Percentiles rank a stretch among this genome's conserved stretches.
phyloP scores from a whole-genome alignment of 2,888 invertebrate genomes.

The Andrena trimmerana region DNA sequence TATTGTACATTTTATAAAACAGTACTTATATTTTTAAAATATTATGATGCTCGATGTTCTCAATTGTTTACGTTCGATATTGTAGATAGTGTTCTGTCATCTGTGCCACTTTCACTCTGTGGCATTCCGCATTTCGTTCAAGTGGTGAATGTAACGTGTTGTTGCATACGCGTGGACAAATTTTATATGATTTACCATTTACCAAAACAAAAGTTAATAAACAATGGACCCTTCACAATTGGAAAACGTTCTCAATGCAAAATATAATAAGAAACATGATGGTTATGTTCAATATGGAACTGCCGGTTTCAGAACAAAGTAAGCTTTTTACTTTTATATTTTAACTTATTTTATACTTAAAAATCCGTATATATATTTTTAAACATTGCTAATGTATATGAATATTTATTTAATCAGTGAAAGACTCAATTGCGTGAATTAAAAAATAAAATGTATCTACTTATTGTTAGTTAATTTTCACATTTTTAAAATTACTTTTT shows the following conservation, averaged over 20 bases:
- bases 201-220: background rate
- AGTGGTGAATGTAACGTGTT: too few relatives aligned
- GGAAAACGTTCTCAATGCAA: constrained; percentile 88
- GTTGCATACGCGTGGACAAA: background rate
- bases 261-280: constrained; percentile 90
- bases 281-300: constrained; percentile 92
- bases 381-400: background rate
- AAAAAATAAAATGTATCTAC: background rate
- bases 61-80: too few relatives aligned
- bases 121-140: too few relatives aligned
- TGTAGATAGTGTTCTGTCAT: too few relatives aligned
- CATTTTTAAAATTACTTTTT: too few relatives aligned
- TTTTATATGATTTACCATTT: background rate
- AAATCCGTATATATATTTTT: too few relatives aligned
- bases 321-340: constrained; percentile 80
- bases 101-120: too few relatives aligned
- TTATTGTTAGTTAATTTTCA: background rate
- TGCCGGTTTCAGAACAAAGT: constrained; percentile 94
- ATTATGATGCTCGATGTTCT: background rate
- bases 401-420: constrained; percentile 1
- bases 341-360: background rate
- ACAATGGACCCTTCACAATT: constrained; percentile 53
- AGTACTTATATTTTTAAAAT: background rate
- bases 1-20: background rate
- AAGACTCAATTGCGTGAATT: background rate